phyloP scores from a whole-genome alignment of 2,888 invertebrate genomes.

The Drosophila putrida region DNA sequence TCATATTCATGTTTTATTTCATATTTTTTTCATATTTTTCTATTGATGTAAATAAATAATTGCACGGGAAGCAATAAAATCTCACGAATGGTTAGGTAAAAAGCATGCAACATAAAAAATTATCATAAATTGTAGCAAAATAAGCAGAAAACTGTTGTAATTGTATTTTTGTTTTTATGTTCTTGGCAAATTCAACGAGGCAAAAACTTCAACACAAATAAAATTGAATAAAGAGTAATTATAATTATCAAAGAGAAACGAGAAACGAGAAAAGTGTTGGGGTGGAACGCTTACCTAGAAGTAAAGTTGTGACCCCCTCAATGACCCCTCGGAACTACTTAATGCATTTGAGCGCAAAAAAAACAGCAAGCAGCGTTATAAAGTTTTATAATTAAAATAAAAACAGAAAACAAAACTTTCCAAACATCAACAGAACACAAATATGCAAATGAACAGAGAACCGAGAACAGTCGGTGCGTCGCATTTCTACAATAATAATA shows the following conservation, averaged over 20 bases:
- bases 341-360: conserved; percentile 15
- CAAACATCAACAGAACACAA: conserved; percentile 33
- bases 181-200: conserved; percentile 9
- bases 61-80: background rate
- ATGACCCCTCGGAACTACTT: conserved; percentile 6
- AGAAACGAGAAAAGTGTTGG: conserved; percentile 3
- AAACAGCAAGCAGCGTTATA: conserved; percentile 10
- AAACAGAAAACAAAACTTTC: background rate
- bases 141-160: conserved; percentile 5
- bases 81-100: conserved; percentile 3
- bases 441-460: conserved; percentile 35
- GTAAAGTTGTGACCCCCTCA: background rate
- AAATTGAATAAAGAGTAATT: conserved; percentile 27
- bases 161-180: background rate
- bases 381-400: conserved; percentile 43
- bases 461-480: conserved; percentile 13
- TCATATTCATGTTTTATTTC: background rate
- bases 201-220: conserved; percentile 13
- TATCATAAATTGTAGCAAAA: conserved; percentile 12
- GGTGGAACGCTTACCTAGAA: background rate
- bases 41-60: background rate
- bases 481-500: conserved; percentile 2
- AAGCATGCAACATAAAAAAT: conserved; percentile 13
- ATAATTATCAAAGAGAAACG: conserved; percentile 24
- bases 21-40: background rate